Evolutionary conservation across 92 coral and sea anemone genomes (phyloP).

Genomic region (Actinernus sp.): DNA sequence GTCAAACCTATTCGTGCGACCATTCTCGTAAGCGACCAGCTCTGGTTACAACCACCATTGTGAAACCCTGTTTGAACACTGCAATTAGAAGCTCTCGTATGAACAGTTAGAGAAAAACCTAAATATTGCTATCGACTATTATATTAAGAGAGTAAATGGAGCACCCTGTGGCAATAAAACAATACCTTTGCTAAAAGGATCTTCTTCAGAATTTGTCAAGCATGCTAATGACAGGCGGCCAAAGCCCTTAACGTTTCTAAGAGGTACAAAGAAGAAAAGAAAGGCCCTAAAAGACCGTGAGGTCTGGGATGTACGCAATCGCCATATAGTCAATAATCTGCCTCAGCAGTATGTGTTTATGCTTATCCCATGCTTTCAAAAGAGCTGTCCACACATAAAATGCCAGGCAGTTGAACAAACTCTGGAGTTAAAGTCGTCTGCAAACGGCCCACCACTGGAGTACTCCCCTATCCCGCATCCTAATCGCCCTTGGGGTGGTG

Average conservation of each 20-base stretch:
- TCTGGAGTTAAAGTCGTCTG: too few relatives aligned
- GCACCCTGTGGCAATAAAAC: constrained; percentile 65
- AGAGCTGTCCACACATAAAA: constrained; percentile 35
- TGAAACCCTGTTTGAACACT: too few relatives aligned
- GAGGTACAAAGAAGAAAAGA: constrained; percentile 43
- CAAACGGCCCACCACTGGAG: too few relatives aligned
- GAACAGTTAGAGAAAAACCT: constrained; percentile 52
- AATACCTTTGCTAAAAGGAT: constrained; percentile 52
- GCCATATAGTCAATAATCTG: constrained; percentile 40
- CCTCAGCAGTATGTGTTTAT: constrained; percentile 51
- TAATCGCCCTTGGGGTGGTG: too few relatives aligned
- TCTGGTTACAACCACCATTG: too few relatives aligned
- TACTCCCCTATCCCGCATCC: too few relatives aligned
- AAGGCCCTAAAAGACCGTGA: constrained; percentile 16
- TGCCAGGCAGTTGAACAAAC: constrained; percentile 36
- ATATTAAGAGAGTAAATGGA: constrained; percentile 54
- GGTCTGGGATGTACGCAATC: constrained; percentile 46
- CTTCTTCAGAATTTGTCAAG: too few relatives aligned
- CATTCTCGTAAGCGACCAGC: too few relatives aligned
- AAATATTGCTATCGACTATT: constrained; percentile 54
- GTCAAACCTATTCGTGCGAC: too few relatives aligned
- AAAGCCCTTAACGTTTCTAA: constrained; percentile 37
- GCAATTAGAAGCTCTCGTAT: too few relatives aligned
- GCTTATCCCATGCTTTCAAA: constrained; percentile 30
- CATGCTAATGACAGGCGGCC: constrained; percentile 50